These are phyloP conservation scores for Notarius lentiginosus DNA, from an alignment of 2,113 vertebrate genomes.

Conservation along the genomic window DNA sequence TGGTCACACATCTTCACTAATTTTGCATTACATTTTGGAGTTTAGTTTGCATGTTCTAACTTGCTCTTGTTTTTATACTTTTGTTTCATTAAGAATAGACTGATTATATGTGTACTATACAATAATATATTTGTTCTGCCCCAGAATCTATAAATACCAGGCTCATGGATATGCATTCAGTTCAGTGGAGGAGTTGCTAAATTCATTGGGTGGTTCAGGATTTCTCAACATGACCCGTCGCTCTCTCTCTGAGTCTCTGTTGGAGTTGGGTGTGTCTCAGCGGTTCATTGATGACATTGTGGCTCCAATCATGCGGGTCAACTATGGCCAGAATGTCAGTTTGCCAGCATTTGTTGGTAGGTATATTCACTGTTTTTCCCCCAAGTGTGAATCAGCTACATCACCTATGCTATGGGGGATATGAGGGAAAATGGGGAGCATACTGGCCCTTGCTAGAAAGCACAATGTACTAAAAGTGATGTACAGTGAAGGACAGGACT, in stretches of 20 bases:
- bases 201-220: conserved; percentile 84
- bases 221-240: conserved; percentile 94
- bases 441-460: background rate
- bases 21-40: background rate
- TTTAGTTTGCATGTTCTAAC: background rate
- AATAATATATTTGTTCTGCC: conserved; percentile 10
- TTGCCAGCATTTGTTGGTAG: conserved; percentile 95
- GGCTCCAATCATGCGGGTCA: conserved; percentile 87
- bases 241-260: conserved; percentile 86
- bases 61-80: background rate
- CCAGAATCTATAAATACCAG: conserved; percentile 97
- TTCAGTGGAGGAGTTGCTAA: conserved; percentile 88
- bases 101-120: background rate
- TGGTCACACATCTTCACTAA: background rate
- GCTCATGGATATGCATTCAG: conserved; percentile 93
- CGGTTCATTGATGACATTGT: conserved; percentile 95
- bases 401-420: background rate
- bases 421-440: background rate
- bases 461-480: background rate
- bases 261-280: conserved; percentile 91
- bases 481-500: background rate
- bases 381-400: background rate
- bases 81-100: background rate
- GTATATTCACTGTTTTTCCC: conserved; percentile 8
- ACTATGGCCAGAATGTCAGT: conserved; percentile 89